These are phyloP conservation scores for Lasioglossum vierecki DNA, from an alignment of 2,888 invertebrate species.

Conservation along the genomic window DNA sequence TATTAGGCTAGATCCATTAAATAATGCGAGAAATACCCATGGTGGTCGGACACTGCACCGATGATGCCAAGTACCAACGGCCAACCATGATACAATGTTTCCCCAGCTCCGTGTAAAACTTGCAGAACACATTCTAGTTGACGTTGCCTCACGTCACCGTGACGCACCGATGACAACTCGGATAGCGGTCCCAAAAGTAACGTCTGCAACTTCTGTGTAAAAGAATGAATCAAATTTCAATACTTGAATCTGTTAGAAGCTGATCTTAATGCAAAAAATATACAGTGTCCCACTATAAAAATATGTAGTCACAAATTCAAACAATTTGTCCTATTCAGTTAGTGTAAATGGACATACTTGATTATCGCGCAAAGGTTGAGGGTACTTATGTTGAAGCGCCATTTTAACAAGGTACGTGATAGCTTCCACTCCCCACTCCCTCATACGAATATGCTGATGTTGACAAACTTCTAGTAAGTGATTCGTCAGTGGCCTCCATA, in stretches of 20 bases:
- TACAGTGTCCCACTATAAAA: not conserved
- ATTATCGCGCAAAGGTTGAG: constrained; percentile 92
- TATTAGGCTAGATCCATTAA: not conserved
- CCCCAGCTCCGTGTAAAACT: constrained; percentile 96
- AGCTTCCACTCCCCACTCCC: constrained; percentile 99
- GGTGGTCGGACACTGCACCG: constrained; percentile 96
- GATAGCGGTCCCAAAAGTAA: constrained; percentile 94
- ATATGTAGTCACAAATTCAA: not conserved
- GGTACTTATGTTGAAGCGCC: constrained; percentile 94
- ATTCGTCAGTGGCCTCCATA: constrained; percentile 97
- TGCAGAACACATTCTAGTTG: constrained; percentile 97
- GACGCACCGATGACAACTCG: constrained; percentile 95
- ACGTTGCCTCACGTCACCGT: constrained; percentile 96
- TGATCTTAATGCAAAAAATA: not conserved
- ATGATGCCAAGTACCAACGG: constrained; percentile 97
- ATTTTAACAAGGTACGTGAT: constrained; percentile 97
- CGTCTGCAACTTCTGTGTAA: constrained; percentile 91
- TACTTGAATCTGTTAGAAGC: not conserved
- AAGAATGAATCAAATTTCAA: not conserved
- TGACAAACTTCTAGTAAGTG: constrained; percentile 98
- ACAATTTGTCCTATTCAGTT: not conserved
- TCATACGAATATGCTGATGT: constrained; percentile 96
- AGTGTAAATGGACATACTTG: constrained; percentile 86
- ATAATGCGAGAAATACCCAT: constrained; percentile 87
- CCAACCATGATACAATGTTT: constrained; percentile 97